Base-by-base conservation (phyloP, 2,797 vertebrate genomes). In the Coregonus ussuriensis region DNA sequence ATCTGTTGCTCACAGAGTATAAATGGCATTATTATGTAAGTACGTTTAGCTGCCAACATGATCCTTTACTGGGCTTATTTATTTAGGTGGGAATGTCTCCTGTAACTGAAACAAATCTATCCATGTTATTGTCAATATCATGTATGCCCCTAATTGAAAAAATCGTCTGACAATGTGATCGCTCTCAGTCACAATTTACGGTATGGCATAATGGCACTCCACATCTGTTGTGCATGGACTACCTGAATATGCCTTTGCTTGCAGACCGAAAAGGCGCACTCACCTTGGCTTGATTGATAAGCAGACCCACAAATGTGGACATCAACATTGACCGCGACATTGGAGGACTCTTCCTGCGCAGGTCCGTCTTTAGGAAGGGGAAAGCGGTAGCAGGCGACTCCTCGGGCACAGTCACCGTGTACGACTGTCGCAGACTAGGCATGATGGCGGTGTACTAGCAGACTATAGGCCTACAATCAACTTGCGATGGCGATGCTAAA, bases 241-340 rank as follows among this genome's bases (percentile, higher is more conserved):
- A 21, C 15, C 31, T 35, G 31, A 37, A 59, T 66, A 66, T 31
- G 29, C 11, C 11, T 66, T 29, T 31, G 25, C 25, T 21, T n/a
- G 31, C 7, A 21, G 18, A 37, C 33, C 4, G 9, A 33, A 31
- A 35, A 62, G 63, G 29, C 63, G 13, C 63, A 63, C 81, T 84
- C 94, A 96, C 95, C 95, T 96, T 96, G 78, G 94, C 95, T 89
- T 95, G 95, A 91, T 96, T 95, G 90, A 96, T 94, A 81, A 96
- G 93, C 51, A 96, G 92, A 82, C 95, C 95, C 81, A 95, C 94
- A 87, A 96, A 96, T 68, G 94, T 88, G 18, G 93, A 93, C 72
- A 91, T 91, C 88, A 95, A 92, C 92, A 95, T 87, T 63, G 91
- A 95, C 51, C 95, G 94, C 73, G 77, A 94, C 78, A 96, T 92